These are phyloP conservation scores for Dynastes tityus DNA, from an alignment of 2,888 invertebrate genomes.

Conservation along the genomic window DNA sequence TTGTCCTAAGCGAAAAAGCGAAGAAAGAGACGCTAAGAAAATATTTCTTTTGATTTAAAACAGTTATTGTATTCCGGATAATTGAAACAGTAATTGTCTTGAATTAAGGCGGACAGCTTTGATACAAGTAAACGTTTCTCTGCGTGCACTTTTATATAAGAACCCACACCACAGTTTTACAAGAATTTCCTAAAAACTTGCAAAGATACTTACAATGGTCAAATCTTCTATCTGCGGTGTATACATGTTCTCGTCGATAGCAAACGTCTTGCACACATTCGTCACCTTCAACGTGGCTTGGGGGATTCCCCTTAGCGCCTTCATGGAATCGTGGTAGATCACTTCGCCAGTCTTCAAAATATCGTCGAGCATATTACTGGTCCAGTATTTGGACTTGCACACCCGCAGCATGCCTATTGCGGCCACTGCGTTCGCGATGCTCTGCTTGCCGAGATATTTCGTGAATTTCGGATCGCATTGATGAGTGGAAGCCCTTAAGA, in stretches of 20 bases:
- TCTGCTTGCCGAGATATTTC: constrained; percentile 63
- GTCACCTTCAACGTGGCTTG: constrained; percentile 55
- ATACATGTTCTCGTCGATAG: constrained; percentile 61
- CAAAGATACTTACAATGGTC: constrained; percentile 58
- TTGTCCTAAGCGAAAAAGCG: too few relatives aligned
- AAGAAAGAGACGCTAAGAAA: too few relatives aligned
- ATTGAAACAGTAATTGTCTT: too few relatives aligned
- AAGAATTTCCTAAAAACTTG: too few relatives aligned
- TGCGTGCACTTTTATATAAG: too few relatives aligned
- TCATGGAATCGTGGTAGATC: constrained; percentile 65
- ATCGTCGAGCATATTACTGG: constrained; percentile 65
- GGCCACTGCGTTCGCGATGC: constrained; percentile 66
- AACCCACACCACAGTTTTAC: too few relatives aligned
- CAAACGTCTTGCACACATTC: constrained; percentile 58
- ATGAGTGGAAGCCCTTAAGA: constrained; percentile 66
- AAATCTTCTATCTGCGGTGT: constrained; percentile 63
- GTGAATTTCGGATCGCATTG: constrained; percentile 65
- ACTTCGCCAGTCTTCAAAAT: constrained; percentile 66
- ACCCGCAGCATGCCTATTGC: constrained; percentile 67
- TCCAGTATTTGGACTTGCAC: constrained; percentile 67
- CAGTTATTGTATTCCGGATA: too few relatives aligned
- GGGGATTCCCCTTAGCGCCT: constrained; percentile 53
- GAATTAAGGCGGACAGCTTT: too few relatives aligned
- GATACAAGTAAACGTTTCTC: too few relatives aligned
- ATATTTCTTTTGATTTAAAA: too few relatives aligned